phyloP scores from a whole-genome alignment of 92 coral and sea anemone genomes.

The Anthopleura xanthogrammica region DNA sequence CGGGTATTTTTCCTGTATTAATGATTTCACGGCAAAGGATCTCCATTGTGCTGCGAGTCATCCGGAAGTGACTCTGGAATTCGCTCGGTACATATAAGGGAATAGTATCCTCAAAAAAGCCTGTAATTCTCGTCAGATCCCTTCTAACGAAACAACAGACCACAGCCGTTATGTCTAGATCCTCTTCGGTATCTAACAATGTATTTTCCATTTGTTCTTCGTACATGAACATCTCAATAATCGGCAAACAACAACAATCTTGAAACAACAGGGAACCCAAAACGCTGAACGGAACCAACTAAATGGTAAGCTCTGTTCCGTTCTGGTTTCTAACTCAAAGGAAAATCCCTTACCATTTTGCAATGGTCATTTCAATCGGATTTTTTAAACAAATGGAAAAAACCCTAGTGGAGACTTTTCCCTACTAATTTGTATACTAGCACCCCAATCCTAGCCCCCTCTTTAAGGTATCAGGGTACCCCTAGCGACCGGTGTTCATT shows the following conservation, averaged over 20 bases:
- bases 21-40: conserved; percentile 37
- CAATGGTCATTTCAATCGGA: neutral
- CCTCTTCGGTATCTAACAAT: neutral
- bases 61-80: conserved; percentile 45
- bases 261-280: conserved; percentile 24
- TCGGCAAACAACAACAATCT: conserved; percentile 9
- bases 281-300: neutral
- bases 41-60: conserved; percentile 43
- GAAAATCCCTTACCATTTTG: neutral
- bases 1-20: conserved; percentile 42
- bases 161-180: neutral
- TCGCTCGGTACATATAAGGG: conserved; percentile 33
- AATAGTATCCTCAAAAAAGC: conserved; percentile 37
- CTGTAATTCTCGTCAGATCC: conserved; percentile 42
- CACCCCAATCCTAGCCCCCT: too few relatives aligned
- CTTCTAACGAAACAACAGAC: conserved; percentile 32
- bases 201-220: neutral
- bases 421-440: too few relatives aligned
- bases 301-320: neutral
- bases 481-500: too few relatives aligned
- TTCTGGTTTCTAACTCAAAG: neutral
- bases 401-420: neutral
- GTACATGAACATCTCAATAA: neutral
- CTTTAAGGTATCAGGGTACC: too few relatives aligned
- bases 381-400: neutral